Evolutionary conservation across 2,113 vertebrate species (phyloP), one percentile per base, ranked within the genome.

Genomic region (Sorex fumeus): DNA sequence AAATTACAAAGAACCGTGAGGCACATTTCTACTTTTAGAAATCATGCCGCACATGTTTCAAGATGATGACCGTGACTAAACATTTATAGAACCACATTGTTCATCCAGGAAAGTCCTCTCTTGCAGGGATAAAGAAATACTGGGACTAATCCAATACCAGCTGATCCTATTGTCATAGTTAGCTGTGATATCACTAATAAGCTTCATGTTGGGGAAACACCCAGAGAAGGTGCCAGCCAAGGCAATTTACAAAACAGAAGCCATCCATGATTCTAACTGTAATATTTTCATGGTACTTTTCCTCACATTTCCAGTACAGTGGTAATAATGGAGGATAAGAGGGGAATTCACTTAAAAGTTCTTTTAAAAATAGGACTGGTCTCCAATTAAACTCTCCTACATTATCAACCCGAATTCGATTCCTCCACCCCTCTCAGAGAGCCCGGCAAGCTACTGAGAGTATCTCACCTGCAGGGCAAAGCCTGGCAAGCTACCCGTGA

Each of bases 201-300:
- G 43, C 64, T 88, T 47, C 64, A 6, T 19, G 21, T 23, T 92
- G 40, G 76, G 40, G 32, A 91, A 94, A 69, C 3, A 40, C 75
- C 36, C 50, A 76, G 67, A n/a, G 50, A 9, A 45, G 27, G 60
- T 74, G 21, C n/a, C 23, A 30, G 30, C 53, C 45, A 40, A 23
- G 12, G 9, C 60, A 60, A 8, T 23, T 43, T 34, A 85, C 19
- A 84, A 62, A 66, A 75, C 27, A 90, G 78, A 88, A 90, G 60
- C 66, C n/a, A 67, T 25, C 53, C 3, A 0, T 47, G 82, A 91
- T 75, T 79, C 82, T 85, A 87, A 90, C 8, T 27, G 45, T 60
- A 36, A n/a, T 15, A 15, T 53, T 53, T 67, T n/a, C 0, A 4
- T 40, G 69, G 47, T 9, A n/a, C 34, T 78, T 60, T 43, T 30